A percentile compares a stretch with the other conserved stretches of the same genome.
Conservation (phyloP, 2,797 vertebrate species). For the Balearica regulorum region DNA sequence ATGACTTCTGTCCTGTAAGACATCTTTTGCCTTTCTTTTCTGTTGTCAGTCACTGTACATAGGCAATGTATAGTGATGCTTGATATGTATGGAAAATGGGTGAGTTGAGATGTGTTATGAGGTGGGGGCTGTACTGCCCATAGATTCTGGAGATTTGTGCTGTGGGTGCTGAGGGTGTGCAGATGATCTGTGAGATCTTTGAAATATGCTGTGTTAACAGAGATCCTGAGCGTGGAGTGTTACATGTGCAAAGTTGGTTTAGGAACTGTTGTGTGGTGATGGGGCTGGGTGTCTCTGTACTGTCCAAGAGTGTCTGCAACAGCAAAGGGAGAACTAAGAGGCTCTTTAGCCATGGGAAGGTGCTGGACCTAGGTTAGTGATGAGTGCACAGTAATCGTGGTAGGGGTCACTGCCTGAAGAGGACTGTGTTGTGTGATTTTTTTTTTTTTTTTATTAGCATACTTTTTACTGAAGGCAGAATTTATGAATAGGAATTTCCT, state of each 20-base stretch:
- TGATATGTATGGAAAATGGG: neutral
- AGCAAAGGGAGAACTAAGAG: neutral
- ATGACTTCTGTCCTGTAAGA: neutral
- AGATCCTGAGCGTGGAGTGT: neutral
- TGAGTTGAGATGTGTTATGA: neutral
- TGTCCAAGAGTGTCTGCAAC: neutral
- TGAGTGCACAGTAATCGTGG: fast-evolving
- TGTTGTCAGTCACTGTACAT: neutral
- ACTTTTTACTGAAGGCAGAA: neutral
- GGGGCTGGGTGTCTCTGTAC: neutral
- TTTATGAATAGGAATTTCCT: neutral
- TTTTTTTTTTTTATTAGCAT: neutral
- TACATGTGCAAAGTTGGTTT: neutral
- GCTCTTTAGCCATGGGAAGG: fast-evolving
- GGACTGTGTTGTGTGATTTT: neutral
- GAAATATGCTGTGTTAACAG: neutral
- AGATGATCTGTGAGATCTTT: neutral
- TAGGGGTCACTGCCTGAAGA: neutral
- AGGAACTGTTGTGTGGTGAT: neutral
- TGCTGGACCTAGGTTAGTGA: neutral
- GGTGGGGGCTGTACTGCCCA: neutral
- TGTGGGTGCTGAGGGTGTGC: neutral
- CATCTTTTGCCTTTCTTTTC: neutral
- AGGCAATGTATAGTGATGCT: neutral
- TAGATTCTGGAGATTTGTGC: neutral